phyloP scores from a whole-genome alignment of 2,113 vertebrate species.

The Ramphastos sulfuratus region DNA sequence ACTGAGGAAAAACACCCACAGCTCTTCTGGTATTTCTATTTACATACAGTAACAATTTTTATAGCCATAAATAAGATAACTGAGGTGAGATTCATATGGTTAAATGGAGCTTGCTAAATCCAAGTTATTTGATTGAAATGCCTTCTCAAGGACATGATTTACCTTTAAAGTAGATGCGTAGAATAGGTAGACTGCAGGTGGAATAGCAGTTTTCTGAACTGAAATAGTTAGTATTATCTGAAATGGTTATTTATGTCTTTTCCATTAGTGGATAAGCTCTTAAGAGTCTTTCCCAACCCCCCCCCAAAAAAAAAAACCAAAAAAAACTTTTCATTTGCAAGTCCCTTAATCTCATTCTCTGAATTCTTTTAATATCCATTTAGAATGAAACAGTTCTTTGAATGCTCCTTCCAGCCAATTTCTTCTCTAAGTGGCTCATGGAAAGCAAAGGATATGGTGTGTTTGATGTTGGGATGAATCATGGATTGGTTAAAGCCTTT shows the following conservation, averaged over 20 bases:
- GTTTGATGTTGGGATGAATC: constrained; percentile 20
- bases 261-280: neutral
- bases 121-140: neutral
- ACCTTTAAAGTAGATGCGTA: neutral
- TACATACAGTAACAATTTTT: neutral
- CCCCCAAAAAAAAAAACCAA: neutral
- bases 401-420: neutral
- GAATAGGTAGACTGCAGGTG: neutral
- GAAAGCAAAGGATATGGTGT: rapidly evolving
- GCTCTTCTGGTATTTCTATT: neutral
- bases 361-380: constrained; percentile 26
- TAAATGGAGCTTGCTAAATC: neutral
- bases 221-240: neutral
- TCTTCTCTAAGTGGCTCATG: neutral
- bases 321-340: constrained; percentile 38
- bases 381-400: constrained; percentile 11
- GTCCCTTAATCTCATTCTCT: constrained; percentile 15
- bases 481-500: constrained; percentile 18
- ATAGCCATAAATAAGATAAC: neutral
- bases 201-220: neutral
- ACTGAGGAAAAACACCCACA: neutral
- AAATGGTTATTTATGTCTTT: neutral
- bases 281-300: neutral
- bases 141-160: neutral
- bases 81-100: neutral